Evolutionary conservation across 2,888 invertebrate genomes (phyloP).

Genomic region (Drosophila eohydei): DNA sequence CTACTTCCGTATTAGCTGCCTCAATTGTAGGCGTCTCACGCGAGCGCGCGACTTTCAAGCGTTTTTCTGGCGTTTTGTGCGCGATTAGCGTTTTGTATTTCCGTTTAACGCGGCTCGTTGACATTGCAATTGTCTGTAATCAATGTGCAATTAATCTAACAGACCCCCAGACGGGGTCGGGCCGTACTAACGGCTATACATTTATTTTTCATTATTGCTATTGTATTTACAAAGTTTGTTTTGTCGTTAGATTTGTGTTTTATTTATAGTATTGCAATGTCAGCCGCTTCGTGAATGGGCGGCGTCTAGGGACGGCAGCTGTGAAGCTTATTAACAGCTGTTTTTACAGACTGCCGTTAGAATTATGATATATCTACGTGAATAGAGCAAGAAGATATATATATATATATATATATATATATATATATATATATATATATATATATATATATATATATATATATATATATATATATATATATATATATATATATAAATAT

Average conservation of each 20-base stretch:
- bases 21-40: slow-evolving; percentile 43
- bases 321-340: slow-evolving; percentile 53
- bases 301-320: slow-evolving; percentile 24
- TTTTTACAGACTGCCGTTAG: slow-evolving; percentile 62
- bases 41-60: slow-evolving; percentile 52
- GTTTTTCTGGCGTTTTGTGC: slow-evolving; percentile 56
- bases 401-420: neutral
- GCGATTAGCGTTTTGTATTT: slow-evolving; percentile 61
- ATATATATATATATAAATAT: slow-evolving; percentile 4
- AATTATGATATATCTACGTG: slow-evolving; percentile 43
- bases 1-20: slow-evolving; percentile 49
- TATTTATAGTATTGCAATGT: slow-evolving; percentile 75
- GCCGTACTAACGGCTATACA: slow-evolving; percentile 59
- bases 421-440: slow-evolving; percentile 4
- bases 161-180: slow-evolving; percentile 67
- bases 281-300: slow-evolving; percentile 40
- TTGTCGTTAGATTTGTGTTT: slow-evolving; percentile 47
- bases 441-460: too few relatives aligned
- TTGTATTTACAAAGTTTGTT: slow-evolving; percentile 47
- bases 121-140: slow-evolving; percentile 75
- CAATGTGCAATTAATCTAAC: slow-evolving; percentile 79
- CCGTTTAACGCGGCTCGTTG: slow-evolving; percentile 66
- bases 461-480: neutral
- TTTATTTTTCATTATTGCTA: slow-evolving; percentile 34
- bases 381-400: slow-evolving; percentile 26